Evolutionary conservation across 2,113 vertebrate genomes (phyloP).

Genomic region (human (Homo sapiens)): DNA sequence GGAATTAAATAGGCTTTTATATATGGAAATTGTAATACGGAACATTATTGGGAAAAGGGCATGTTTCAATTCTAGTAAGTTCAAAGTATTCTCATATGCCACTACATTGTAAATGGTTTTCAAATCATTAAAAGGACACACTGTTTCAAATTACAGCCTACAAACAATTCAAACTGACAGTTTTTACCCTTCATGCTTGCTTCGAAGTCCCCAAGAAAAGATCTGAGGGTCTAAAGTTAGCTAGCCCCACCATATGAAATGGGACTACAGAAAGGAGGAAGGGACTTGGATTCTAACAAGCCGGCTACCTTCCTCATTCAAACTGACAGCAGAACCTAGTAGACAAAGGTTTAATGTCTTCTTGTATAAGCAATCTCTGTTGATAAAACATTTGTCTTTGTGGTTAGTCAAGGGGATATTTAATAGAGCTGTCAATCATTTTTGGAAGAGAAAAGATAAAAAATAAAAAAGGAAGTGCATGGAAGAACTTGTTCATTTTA

Average conservation of each 20-base stretch:
- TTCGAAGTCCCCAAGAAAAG: not conserved
- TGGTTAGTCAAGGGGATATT: not conserved
- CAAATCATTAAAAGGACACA: slow-evolving; percentile 34
- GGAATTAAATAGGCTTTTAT: not conserved
- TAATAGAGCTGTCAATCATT: not conserved
- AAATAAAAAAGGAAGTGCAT: not conserved
- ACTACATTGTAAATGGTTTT: slow-evolving; percentile 5
- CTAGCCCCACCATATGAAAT: not conserved
- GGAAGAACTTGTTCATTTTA: not conserved
- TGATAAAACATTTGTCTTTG: not conserved
- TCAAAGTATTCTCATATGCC: not conserved
- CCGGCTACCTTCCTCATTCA: not conserved
- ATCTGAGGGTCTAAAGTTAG: not conserved
- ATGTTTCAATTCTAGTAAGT: not conserved
- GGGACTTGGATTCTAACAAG: not conserved
- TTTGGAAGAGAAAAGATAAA: not conserved
- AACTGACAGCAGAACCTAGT: not conserved
- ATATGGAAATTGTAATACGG: slow-evolving; percentile 8
- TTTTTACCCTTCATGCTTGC: not conserved
- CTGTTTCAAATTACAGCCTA: not conserved
- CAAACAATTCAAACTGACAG: slow-evolving; percentile 16
- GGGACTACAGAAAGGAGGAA: not conserved
- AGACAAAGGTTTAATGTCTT: slow-evolving; percentile 28
- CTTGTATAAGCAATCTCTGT: not conserved
- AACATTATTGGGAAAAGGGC: not conserved